phyloP scores from a whole-genome alignment of 2,113 vertebrate species.

The Baryphthengus martii region DNA sequence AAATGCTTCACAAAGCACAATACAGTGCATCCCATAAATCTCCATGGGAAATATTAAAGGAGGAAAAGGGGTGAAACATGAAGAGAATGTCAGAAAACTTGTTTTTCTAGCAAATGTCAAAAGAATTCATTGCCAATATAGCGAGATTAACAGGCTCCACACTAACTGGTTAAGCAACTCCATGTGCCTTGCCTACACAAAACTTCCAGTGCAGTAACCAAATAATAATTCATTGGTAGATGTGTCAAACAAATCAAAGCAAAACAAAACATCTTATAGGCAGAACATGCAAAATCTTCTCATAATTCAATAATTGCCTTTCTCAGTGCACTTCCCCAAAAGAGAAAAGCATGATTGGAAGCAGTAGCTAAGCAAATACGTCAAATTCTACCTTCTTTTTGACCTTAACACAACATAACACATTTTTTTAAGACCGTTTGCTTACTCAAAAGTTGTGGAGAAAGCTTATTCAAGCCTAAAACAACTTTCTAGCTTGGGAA shows the following conservation, averaged over 20 bases:
- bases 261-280: background rate
- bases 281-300: background rate
- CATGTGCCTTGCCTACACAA: background rate
- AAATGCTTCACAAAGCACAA: background rate
- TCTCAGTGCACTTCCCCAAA: background rate
- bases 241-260: background rate
- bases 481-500: background rate
- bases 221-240: background rate
- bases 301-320: slow-evolving; percentile 9
- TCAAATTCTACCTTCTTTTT: background rate
- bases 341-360: background rate
- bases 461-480: background rate
- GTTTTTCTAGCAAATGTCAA: background rate
- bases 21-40: background rate
- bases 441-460: background rate
- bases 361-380: background rate
- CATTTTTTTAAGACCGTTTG: background rate
- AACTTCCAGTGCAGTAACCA: background rate
- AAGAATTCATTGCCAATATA: background rate
- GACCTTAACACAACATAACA: background rate
- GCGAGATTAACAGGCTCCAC: background rate
- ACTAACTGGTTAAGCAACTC: background rate
- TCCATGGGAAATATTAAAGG: background rate
- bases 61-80: background rate
- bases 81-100: background rate